Conservation (phyloP, 2,888 invertebrate species). For the Thalpophila matura region DNA sequence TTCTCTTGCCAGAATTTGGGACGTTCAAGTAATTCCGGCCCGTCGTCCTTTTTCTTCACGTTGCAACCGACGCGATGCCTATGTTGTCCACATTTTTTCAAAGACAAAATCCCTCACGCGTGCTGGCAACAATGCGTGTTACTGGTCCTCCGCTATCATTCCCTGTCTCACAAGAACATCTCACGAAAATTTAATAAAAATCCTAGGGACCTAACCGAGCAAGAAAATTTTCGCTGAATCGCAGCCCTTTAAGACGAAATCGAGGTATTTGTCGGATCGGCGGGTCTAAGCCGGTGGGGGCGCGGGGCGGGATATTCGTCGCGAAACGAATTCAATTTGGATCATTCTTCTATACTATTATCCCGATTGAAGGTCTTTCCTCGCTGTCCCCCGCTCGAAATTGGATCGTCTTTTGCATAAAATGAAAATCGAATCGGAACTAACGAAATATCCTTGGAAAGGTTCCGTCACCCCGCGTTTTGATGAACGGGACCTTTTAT, state of each 20-base stretch:
- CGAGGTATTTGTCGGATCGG: conserved; percentile 76
- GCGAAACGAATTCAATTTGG: conserved; percentile 87
- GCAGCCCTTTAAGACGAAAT: conserved; percentile 78
- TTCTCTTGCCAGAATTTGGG: conserved; percentile 9
- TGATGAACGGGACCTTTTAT: conserved; percentile 72
- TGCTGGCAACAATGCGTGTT: conserved; percentile 49
- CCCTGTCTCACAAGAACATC: conserved; percentile 61
- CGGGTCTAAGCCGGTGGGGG: conserved; percentile 67
- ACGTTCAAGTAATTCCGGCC: conserved; percentile 22
- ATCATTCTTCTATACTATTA: conserved; percentile 88
- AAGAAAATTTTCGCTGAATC: conserved; percentile 82
- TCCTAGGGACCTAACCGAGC: conserved; percentile 78
- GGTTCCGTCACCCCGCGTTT: conserved; percentile 66
- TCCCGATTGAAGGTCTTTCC: conserved; percentile 83
- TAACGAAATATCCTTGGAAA: conserved; percentile 81
- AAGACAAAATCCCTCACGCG: conserved; percentile 34
- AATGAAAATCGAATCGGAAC: conserved; percentile 87
- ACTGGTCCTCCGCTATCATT: conserved; percentile 51
- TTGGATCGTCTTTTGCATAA: conserved; percentile 89
- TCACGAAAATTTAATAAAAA: conserved; percentile 84
- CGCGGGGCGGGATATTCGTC: conserved; percentile 66
- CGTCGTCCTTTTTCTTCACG: conserved; percentile 12
- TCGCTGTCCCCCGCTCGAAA: conserved; percentile 75
- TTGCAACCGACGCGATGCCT: conserved; percentile 16
- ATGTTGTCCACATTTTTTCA: conserved; percentile 27